Base-by-base conservation (phyloP, 2,797 vertebrate genomes). In the Darevskia nairensis region DNA sequence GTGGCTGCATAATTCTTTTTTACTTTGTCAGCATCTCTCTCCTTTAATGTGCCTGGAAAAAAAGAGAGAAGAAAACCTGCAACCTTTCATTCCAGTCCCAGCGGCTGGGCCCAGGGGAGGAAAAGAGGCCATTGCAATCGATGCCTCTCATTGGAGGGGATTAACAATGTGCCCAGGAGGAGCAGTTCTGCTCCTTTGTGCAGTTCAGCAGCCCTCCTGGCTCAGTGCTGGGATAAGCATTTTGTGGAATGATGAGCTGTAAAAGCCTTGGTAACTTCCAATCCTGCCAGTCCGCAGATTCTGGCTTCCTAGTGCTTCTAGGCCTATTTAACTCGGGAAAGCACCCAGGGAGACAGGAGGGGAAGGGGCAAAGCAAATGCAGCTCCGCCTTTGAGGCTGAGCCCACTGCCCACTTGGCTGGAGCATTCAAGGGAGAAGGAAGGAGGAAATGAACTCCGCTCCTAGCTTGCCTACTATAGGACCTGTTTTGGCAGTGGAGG, bases 181-280 rank as follows among this genome's bases (percentile, higher is more conserved):
- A 93, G 80, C 89, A 19, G 35, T 25, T 72, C 78, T 72, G 6
- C n/a, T 78, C 39, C 74, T 82, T 77, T 15, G 55, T 29, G 27
- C 44, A 1, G 77, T 82, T 79, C 13, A 87, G 72, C 88, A 66
- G 23, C 71, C 59, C 27, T 64, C 87, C 19, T 0, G 1, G 6
- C 87, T 86, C 59, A 1, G 69, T 91, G 90, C 88, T 90, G 64
- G 82, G 89, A 61, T 66, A 32, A 90, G 83, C 85, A 25, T 81
- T 93, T 91, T 80, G 74, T 69, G 0, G 1, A 89, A 50, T 10
- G 59, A 76, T 17, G 59, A 55, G 88, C 77, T 81, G 17, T 84
- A 64, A 86, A 79, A 80, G 23, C 8, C 88, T 89, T 64, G 35
- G 68, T 83, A 84, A 75, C 85, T 50, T 86, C 3, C 0, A 0